A percentile compares a stretch with the other conserved stretches of the same genome.
Conservation (phyloP, 2,113 vertebrate species). For the Dipodomys stephensi region DNA sequence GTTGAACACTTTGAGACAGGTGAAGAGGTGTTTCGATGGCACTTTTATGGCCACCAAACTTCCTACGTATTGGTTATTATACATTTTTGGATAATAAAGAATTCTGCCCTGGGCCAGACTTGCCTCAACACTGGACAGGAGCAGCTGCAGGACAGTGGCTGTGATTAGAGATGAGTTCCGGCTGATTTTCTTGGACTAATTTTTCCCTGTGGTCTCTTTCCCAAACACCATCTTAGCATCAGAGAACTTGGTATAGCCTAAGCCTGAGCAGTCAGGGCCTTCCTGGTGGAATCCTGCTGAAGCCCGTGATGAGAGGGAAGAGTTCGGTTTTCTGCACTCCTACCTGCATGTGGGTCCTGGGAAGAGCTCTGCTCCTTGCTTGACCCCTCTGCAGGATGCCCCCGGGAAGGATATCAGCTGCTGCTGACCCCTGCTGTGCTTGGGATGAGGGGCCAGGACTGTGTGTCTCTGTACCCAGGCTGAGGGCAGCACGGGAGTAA, state of each 20-base stretch:
- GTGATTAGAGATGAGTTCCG: neutral
- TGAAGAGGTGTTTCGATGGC: neutral
- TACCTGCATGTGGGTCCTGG: too few species aligned
- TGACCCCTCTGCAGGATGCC: too few species aligned
- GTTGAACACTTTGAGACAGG: too few species aligned
- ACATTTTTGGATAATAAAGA: neutral
- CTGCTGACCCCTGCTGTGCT: too few species aligned
- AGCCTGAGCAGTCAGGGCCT: neutral
- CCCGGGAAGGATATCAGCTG: too few species aligned
- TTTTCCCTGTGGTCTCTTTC: neutral
- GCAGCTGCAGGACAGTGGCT: neutral
- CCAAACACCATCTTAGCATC: neutral
- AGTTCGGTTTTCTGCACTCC: too few species aligned
- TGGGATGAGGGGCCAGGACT: too few species aligned
- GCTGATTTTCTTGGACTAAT: neutral
- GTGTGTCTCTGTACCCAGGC: too few species aligned
- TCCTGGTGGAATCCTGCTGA: neutral
- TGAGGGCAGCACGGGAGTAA: too few species aligned
- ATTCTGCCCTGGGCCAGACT: neutral
- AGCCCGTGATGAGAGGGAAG: too few species aligned
- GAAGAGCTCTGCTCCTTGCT: too few species aligned
- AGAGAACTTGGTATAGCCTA: neutral
- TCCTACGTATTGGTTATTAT: rapidly evolving
- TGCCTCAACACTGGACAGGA: too few species aligned
- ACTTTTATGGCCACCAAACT: neutral